Percentiles rank a stretch among this genome's conserved stretches.
Evolutionary conservation across 2,797 vertebrate genomes (phyloP).

Genomic region (Cossypha caffra): DNA sequence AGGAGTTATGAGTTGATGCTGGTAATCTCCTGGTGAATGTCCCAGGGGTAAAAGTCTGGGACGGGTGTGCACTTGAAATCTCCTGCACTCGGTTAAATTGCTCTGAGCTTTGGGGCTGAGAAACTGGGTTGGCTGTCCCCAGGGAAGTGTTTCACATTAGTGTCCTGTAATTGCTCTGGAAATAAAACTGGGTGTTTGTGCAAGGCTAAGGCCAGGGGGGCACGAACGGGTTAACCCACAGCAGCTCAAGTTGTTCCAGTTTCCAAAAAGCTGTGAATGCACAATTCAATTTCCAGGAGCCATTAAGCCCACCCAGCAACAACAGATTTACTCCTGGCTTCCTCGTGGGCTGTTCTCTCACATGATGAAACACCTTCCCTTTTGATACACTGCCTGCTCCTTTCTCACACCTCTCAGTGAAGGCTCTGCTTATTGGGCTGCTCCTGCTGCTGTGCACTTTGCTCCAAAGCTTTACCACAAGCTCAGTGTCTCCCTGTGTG

Average conservation of each 20-base stretch:
- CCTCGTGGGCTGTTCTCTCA: not conserved
- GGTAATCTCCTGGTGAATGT: not conserved
- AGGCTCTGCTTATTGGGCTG: not conserved
- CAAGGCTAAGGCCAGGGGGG: not conserved
- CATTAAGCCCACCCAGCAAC: constrained; percentile 17
- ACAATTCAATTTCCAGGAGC: not conserved
- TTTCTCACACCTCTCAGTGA: not conserved
- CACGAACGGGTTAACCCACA: not conserved
- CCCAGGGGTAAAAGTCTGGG: not conserved
- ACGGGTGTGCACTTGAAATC: not conserved
- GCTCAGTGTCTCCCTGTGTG: not conserved
- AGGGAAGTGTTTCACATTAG: constrained; percentile 20
- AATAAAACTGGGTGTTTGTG: constrained; percentile 34
- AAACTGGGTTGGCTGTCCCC: constrained; percentile 45
- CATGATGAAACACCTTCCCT: not conserved
- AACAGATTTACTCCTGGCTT: not conserved
- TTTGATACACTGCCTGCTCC: not conserved
- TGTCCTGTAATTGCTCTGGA: not conserved
- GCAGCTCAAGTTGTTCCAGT: not conserved
- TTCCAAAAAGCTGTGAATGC: not conserved
- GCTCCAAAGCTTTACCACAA: not conserved
- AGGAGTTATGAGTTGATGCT: not conserved
- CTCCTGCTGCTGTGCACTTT: not conserved
- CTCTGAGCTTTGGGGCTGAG: not conserved
- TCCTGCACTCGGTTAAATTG: constrained; percentile 14